Evolutionary conservation across 2,797 vertebrate genomes (phyloP).

Genomic region (Periparus ater): DNA sequence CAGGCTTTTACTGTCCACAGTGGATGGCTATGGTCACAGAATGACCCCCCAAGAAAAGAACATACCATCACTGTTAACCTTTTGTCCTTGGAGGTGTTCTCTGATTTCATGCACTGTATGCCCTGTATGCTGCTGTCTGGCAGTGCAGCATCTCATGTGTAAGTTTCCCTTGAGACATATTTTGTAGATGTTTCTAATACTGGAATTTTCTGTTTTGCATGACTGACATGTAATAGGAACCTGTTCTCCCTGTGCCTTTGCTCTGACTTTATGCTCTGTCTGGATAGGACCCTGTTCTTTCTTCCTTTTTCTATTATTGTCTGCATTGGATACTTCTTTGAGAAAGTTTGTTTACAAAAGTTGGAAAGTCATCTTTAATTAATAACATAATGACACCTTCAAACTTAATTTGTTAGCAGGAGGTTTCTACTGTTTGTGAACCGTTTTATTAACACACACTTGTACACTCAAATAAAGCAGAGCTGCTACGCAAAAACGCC

Average conservation of each 20-base stretch:
- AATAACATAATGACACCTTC: neutral
- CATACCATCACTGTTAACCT: neutral
- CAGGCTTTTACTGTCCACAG: neutral
- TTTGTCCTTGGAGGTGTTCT: neutral
- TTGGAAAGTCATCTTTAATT: neutral
- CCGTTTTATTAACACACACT: neutral
- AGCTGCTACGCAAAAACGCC: neutral
- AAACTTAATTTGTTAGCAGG: neutral
- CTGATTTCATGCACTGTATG: neutral
- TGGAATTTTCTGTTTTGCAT: neutral
- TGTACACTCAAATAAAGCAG: neutral
- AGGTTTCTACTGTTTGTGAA: neutral
- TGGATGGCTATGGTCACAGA: neutral
- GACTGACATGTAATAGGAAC: neutral
- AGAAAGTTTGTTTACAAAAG: neutral
- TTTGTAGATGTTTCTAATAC: neutral
- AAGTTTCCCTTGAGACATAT: neutral
- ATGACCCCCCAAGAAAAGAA: neutral
- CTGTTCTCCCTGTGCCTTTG: neutral
- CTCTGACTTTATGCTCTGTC: neutral
- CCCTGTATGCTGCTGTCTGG: neutral
- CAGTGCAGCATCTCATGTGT: neutral
- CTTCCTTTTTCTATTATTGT: neutral
- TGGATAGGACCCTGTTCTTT: neutral
- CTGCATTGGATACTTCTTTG: neutral